Conservation (phyloP, 2,888 invertebrate genomes). For the Eristalinus sepulchralis region DNA sequence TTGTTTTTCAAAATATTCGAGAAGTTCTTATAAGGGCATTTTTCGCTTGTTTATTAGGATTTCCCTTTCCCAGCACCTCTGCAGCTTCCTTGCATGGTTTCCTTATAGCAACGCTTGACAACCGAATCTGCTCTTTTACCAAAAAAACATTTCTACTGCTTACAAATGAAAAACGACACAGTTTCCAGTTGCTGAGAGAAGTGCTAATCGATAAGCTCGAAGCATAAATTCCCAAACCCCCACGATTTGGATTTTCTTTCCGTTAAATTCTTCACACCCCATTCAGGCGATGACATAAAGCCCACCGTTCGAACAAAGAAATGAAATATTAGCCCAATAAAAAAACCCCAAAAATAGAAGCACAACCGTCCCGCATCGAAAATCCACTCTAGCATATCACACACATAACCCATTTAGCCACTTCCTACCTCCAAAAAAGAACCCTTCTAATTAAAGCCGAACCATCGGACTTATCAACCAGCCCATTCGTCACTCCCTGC, state of each 20-base stretch:
- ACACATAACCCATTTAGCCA: background rate
- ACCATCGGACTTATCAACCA: constrained; percentile 29
- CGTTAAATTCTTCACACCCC: background rate
- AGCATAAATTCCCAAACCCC: no score
- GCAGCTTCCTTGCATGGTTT: no score
- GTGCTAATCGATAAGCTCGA: no score
- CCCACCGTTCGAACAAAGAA: background rate
- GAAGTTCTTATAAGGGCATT: no score
- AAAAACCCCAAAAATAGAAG: background rate
- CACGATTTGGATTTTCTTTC: background rate
- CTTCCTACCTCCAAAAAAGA: background rate
- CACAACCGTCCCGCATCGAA: background rate
- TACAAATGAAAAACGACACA: no score
- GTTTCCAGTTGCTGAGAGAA: no score
- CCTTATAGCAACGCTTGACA: no score
- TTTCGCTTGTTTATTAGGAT: no score
- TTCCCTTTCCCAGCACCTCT: no score
- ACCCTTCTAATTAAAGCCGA: constrained; percentile 8
- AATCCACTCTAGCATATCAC: background rate
- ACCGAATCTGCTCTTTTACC: no score
- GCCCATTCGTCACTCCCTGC: constrained; percentile 30
- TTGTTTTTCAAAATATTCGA: no score
- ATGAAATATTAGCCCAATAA: background rate
- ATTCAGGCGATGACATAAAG: background rate
- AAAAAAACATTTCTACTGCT: no score